Conservation (phyloP, 2,888 invertebrate species). For the Scaptomyza reducta region DNA sequence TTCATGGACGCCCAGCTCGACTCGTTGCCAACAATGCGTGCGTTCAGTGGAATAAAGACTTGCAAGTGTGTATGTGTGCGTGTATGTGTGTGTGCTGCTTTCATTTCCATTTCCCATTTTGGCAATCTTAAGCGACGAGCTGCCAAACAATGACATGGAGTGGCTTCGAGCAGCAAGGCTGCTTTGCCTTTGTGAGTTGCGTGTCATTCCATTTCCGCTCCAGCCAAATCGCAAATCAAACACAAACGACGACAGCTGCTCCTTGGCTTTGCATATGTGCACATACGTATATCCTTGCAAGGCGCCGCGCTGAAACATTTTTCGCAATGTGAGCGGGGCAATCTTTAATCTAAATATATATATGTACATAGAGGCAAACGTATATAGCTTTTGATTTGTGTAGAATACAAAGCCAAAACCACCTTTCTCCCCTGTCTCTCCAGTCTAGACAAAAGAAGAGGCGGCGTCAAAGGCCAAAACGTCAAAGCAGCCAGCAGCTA, state of each 20-base stretch:
- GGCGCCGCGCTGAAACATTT: constrained; percentile 7
- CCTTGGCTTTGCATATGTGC: constrained; percentile 54
- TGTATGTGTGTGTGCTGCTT: constrained; percentile 11
- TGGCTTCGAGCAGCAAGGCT: constrained; percentile 33
- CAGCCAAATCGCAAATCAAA: constrained; percentile 68
- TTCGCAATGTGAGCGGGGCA: constrained; percentile 15
- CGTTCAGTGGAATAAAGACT: constrained; percentile 37
- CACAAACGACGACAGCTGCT: constrained; percentile 62
- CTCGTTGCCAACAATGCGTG: constrained; percentile 47
- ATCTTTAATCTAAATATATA: constrained; percentile 44
- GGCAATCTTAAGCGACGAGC: constrained; percentile 52
- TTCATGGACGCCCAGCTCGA: constrained; percentile 8
- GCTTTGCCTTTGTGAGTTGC: constrained; percentile 66
- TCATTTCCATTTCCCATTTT: constrained; percentile 44
- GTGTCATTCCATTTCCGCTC: constrained; percentile 82
- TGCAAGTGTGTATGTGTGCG: neutral
- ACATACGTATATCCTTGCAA: constrained; percentile 13
- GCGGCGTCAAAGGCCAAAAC: constrained; percentile 78
- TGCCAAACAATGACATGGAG: constrained; percentile 69
- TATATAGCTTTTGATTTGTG: constrained; percentile 70
- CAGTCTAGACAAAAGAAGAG: constrained; percentile 47
- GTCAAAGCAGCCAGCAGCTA: constrained; percentile 51
- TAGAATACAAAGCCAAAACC: constrained; percentile 42
- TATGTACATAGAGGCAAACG: too few species aligned
- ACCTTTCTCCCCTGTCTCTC: neutral